Evolutionary conservation across 2,113 vertebrate species (phyloP).

Genomic region (Sisor rabdophorus): DNA sequence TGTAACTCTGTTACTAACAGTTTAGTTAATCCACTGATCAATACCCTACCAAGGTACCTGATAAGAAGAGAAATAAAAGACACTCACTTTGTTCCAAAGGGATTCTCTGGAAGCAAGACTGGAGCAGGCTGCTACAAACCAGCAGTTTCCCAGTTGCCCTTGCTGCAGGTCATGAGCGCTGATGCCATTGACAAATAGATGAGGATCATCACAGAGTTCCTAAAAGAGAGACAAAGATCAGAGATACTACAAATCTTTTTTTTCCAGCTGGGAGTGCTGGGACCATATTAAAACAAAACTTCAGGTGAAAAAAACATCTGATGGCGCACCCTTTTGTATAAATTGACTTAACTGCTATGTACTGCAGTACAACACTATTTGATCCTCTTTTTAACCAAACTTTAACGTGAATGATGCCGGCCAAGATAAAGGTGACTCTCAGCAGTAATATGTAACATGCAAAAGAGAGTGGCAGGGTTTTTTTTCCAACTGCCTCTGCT

Average conservation of each 20-base stretch:
- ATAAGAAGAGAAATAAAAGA: neutral
- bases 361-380: too few species aligned
- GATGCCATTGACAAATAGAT: slow-evolving; percentile 66
- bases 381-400: too few species aligned
- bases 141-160: slow-evolving; percentile 70
- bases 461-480: too few species aligned
- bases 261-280: neutral
- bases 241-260: neutral
- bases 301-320: too few species aligned
- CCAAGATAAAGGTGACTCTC: too few species aligned
- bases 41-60: neutral
- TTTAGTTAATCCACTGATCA: slow-evolving; percentile 1
- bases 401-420: too few species aligned
- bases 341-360: too few species aligned
- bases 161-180: slow-evolving; percentile 70
- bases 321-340: too few species aligned
- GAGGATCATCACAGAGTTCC: slow-evolving; percentile 63
- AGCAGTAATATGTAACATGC: too few species aligned
- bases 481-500: too few species aligned
- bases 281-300: too few species aligned
- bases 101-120: slow-evolving; percentile 65
- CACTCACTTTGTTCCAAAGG: slow-evolving; percentile 67
- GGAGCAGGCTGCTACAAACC: slow-evolving; percentile 70
- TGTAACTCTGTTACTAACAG: slow-evolving; percentile 12
- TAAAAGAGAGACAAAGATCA: slow-evolving; percentile 20